Evolutionary conservation across 2,113 vertebrate species (phyloP).

Genomic region (Callithrix jacchus): DNA sequence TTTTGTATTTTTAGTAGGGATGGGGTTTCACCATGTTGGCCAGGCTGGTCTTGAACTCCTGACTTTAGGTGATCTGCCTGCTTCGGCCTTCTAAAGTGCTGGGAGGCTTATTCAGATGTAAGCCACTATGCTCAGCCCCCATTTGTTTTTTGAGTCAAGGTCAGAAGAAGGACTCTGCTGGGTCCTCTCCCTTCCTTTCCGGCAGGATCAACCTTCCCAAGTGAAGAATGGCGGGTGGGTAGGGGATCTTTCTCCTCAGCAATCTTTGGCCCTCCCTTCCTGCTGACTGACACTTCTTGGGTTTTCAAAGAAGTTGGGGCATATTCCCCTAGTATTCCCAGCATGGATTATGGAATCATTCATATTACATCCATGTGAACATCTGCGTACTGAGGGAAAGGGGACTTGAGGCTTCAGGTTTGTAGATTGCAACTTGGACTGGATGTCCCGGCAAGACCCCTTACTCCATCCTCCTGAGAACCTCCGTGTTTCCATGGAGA

Average conservation of each 20-base stretch:
- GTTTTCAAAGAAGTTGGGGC: neutral
- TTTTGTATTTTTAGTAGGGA: too few relatives aligned
- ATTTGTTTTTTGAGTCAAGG: neutral
- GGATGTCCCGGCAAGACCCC: neutral
- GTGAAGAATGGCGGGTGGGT: too few relatives aligned
- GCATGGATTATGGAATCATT: neutral
- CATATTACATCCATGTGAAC: neutral
- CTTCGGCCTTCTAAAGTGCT: too few relatives aligned
- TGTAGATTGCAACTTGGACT: neutral
- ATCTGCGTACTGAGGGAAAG: neutral
- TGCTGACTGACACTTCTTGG: neutral
- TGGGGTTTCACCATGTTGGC: too few relatives aligned
- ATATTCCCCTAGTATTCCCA: neutral
- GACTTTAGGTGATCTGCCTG: too few relatives aligned
- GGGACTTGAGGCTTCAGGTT: accelerated
- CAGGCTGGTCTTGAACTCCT: too few relatives aligned
- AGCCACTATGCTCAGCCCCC: too few relatives aligned
- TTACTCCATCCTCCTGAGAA: too few relatives aligned
- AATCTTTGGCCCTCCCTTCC: neutral
- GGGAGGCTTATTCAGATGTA: too few relatives aligned
- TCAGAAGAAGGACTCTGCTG: neutral
- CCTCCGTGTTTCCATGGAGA: neutral
- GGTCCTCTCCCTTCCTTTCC: accelerated
- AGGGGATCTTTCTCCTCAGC: neutral
- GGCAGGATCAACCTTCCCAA: too few relatives aligned